Conservation (phyloP, 30 jellyfish, hydroid and myxozoan species). For the Cassiopea andromeda region DNA sequence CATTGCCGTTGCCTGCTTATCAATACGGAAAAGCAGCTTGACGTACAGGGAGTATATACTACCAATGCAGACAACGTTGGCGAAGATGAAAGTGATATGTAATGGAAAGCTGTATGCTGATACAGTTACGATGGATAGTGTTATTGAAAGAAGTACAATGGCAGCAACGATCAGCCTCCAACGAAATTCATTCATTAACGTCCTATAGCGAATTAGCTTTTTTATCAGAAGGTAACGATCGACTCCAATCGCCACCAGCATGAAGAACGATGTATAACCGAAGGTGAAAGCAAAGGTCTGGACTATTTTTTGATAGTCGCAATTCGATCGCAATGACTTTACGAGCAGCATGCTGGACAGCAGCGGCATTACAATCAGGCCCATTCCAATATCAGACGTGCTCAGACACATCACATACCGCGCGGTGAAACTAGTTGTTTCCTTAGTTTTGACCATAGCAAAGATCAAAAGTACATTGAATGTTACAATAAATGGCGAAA, state of each 20-base stretch:
- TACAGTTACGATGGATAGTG: conserved; percentile 19
- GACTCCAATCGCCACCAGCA: conserved; percentile 57
- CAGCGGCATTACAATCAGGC: conserved; percentile 45
- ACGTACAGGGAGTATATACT: conserved; percentile 47
- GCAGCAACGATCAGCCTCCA: conserved; percentile 15
- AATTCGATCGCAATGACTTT: conserved; percentile 25
- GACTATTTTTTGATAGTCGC: conserved; percentile 40
- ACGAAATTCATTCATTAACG: conserved; percentile 55
- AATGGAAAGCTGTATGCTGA: conserved; percentile 31
- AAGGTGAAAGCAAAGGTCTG: conserved; percentile 45
- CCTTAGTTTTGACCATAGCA: conserved; percentile 58
- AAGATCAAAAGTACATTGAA: conserved; percentile 26
- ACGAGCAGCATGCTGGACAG: conserved; percentile 35
- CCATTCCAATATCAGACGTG: conserved; percentile 71
- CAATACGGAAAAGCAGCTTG: conserved; percentile 44
- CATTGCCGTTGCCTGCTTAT: conserved; percentile 50
- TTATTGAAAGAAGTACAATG: conserved; percentile 18
- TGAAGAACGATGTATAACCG: conserved; percentile 66
- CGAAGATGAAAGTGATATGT: conserved; percentile 32
- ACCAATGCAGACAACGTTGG: conserved; percentile 43
- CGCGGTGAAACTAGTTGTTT: conserved; percentile 45
- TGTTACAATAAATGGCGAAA: conserved; percentile 37
- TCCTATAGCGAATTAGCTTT: conserved; percentile 20
- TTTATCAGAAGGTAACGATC: conserved; percentile 67
- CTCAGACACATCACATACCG: conserved; percentile 54